These are phyloP conservation scores for Calephelis virginiensis DNA, from an alignment of 1,140 invertebrate genomes.

Conservation along the genomic window DNA sequence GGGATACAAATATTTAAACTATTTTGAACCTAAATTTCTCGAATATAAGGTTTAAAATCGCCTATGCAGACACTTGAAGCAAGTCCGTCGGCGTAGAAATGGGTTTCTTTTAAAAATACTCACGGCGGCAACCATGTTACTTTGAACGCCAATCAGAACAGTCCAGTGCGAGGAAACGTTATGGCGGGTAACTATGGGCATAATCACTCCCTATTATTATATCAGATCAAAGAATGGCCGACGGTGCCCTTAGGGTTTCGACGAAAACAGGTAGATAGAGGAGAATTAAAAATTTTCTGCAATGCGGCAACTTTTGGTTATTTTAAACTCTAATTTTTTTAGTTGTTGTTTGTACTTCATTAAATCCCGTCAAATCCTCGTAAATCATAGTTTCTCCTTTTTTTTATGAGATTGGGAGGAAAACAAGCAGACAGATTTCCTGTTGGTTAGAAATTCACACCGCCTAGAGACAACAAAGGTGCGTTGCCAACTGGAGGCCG, in stretches of 20 bases:
- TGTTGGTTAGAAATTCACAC: no score
- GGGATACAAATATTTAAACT: not conserved
- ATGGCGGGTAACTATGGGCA: slow-evolving; percentile 52
- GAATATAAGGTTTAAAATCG: not conserved
- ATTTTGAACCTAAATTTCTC: not conserved
- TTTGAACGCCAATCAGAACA: slow-evolving; percentile 45
- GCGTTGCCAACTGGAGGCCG: no score
- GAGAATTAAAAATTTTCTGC: slow-evolving; percentile 7
- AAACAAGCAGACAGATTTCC: no score
- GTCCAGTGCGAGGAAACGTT: slow-evolving; percentile 33
- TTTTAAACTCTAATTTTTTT: not conserved
- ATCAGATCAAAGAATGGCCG: slow-evolving; percentile 31
- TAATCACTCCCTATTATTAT: slow-evolving; percentile 50
- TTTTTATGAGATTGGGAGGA: no score
- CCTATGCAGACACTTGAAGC: not conserved
- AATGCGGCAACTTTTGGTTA: not conserved
- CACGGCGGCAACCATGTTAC: slow-evolving; percentile 52
- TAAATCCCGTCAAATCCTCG: no score
- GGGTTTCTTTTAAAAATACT: slow-evolving; percentile 43
- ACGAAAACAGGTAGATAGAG: slow-evolving; percentile 7
- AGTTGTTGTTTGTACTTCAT: no score
- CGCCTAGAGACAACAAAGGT: no score
- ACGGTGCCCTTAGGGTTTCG: slow-evolving; percentile 14
- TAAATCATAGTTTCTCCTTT: no score
- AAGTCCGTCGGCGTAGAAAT: slow-evolving; percentile 23